phyloP scores from a whole-genome alignment of 2,113 vertebrate species.

The Burhinus oedicnemus region DNA sequence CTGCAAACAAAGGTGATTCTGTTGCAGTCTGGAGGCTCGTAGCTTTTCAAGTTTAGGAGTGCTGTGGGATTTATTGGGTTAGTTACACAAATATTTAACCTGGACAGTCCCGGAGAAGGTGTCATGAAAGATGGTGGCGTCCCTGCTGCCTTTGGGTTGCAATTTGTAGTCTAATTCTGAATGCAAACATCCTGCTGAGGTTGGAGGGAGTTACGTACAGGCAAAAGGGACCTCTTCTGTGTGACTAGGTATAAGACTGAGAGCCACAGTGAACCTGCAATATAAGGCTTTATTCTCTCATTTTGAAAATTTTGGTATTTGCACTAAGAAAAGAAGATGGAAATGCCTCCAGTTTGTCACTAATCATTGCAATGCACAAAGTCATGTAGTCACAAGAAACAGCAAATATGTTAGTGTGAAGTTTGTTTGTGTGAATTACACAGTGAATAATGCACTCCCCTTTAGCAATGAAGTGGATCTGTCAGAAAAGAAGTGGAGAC shows the following conservation, averaged over 20 bases:
- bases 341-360: neutral
- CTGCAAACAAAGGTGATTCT: neutral
- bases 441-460: neutral
- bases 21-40: neutral
- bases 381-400: neutral
- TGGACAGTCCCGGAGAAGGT: neutral
- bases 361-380: neutral
- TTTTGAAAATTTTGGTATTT: neutral
- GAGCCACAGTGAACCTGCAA: neutral
- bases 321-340: neutral
- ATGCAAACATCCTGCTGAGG: neutral
- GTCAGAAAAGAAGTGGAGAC: neutral
- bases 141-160: neutral
- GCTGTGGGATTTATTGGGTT: neutral
- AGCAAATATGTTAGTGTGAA: neutral
- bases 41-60: neutral
- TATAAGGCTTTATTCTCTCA: neutral
- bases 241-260: neutral
- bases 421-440: neutral
- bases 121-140: neutral
- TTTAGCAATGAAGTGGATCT: neutral
- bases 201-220: accelerated
- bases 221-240: neutral
- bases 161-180: neutral
- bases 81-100: neutral